Base-by-base conservation (phyloP, 2,888 invertebrate genomes). In the Conomelus anceps region DNA sequence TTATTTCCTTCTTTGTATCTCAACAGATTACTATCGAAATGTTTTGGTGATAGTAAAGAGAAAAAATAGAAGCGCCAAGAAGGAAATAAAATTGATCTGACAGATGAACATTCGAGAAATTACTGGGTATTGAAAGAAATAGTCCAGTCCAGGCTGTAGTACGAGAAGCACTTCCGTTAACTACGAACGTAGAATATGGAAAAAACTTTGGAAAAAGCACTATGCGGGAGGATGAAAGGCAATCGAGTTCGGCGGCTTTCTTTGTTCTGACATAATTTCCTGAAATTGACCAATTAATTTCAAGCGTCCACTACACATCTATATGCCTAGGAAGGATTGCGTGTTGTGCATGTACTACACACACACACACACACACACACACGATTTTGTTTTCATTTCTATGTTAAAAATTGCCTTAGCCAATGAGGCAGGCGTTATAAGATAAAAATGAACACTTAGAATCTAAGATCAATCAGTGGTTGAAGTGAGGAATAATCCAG, bases 211-310 rank as follows among this genome's bases (percentile, higher is more conserved):
- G 34, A 34, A 34, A 34, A 63, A 63, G n/a, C 63, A 63, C n/a
- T 63, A 63, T 63, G 63, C 63, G 63, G 63, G 63, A 63, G 63
- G 63, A 63, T 63, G 63, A 63, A 63, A 63, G 63, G 63, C 63
- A n/a, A 63, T 63, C n/a, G 63, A 63, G 63, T 63, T 63, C 63
- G 63, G 20, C 63, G 63, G 63, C 63, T 63, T 63, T 63, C 63
- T 63, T 63, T 63, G 63, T 63, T 63, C 86, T 86, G 86, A 86
- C 86, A 86, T 86, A 86, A 86, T 86, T 86, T 86, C 86, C 86
- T 86, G 24, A 86, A 86, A 86, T 86, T 86, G 86, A 22, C 86
- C 86, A 86, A 86, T 86, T 86, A 86, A 86, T 86, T 86, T 86
- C 86, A 23, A 86, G 29, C 86, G 29, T 29, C 86, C 24, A 26